Percentiles rank a stretch among this genome's conserved stretches.
Evolutionary conservation across 2,888 invertebrate species (phyloP).

Genomic region (Theretra japonica): DNA sequence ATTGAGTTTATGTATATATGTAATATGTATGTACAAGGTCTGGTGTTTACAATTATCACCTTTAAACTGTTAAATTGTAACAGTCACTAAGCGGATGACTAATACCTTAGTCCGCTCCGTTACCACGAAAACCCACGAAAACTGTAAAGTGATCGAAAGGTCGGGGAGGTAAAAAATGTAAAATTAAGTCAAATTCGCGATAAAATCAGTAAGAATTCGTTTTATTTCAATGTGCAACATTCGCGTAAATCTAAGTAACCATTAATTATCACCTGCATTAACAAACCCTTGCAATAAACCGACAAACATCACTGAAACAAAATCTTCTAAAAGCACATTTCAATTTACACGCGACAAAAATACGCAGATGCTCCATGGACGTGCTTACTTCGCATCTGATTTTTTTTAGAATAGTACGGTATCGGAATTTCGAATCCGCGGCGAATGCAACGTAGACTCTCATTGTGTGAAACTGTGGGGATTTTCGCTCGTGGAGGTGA

Average conservation of each 20-base stretch:
- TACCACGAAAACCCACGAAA: no score
- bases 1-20: background rate
- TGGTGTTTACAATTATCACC: no score
- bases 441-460: no score
- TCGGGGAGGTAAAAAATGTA: no score
- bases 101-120: no score
- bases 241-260: no score
- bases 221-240: no score
- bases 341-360: slow-evolving; percentile 15
- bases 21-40: background rate
- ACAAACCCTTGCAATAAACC: background rate
- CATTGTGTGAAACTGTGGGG: background rate
- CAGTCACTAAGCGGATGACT: no score
- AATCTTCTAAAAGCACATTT: background rate
- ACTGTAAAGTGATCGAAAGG: no score
- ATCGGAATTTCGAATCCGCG: background rate
- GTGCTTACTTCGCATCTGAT: background rate
- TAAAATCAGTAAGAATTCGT: no score
- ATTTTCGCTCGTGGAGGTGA: background rate
- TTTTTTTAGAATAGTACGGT: background rate
- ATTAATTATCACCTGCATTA: background rate
- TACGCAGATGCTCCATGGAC: background rate
- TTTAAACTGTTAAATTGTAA: no score
- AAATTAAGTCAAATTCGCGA: no score
- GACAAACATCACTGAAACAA: background rate